Conservation (phyloP, 37 sponge, comb jelly and placozoan species). For the Hexactinellida sp. region DNA sequence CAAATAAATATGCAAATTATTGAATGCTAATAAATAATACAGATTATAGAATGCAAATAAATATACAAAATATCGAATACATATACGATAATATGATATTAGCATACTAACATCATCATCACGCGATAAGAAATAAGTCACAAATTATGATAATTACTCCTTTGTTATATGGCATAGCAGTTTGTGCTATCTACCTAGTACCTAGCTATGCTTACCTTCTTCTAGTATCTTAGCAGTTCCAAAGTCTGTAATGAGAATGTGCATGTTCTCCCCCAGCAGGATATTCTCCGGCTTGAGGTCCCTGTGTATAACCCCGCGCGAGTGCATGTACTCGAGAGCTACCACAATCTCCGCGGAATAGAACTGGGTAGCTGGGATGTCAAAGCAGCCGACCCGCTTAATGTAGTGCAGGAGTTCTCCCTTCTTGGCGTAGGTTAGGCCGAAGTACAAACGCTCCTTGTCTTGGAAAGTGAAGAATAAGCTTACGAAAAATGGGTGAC, state of each 20-base stretch:
- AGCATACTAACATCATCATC: neutral
- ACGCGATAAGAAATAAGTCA: neutral
- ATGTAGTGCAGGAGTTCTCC: constrained; percentile 82
- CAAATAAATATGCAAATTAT: too few relatives aligned
- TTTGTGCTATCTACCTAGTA: too few relatives aligned
- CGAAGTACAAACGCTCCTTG: constrained; percentile 78
- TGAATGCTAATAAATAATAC: too few relatives aligned
- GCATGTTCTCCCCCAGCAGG: constrained; percentile 67
- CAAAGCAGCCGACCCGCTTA: constrained; percentile 73
- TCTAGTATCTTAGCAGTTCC: constrained; percentile 79
- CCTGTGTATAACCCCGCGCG: constrained; percentile 73
- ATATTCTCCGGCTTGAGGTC: constrained; percentile 95
- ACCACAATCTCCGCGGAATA: constrained; percentile 74
- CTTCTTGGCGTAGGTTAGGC: constrained; percentile 65
- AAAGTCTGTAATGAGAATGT: constrained; percentile 88
- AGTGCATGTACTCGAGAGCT: constrained; percentile 84
- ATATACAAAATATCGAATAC: too few relatives aligned
- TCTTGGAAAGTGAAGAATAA: constrained; percentile 97
- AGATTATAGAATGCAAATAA: too few relatives aligned
- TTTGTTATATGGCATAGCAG: too few relatives aligned
- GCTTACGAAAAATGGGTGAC: constrained; percentile 83
- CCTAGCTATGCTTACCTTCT: neutral
- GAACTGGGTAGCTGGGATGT: constrained; percentile 67
- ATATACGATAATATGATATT: too few relatives aligned
- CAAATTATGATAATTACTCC: neutral